A percentile compares a stretch with the other conserved stretches of the same genome.
phyloP scores from a whole-genome alignment of 2,113 vertebrate genomes.

The Onychorhynchus coronatus region DNA sequence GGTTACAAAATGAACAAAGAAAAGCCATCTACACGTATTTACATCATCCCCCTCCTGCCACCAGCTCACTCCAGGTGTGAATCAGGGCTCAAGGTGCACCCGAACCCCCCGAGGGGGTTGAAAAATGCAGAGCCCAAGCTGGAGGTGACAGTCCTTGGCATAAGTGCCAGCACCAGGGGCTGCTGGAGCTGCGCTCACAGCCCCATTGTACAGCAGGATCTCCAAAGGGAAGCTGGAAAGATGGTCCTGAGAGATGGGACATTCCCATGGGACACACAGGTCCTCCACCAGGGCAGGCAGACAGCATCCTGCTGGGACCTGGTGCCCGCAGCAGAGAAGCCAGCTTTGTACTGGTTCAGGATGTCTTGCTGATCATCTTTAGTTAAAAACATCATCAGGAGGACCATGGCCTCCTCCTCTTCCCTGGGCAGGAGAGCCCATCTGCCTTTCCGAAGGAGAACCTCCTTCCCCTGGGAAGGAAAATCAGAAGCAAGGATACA shows the following conservation, averaged over 20 bases:
- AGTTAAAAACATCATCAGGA: neutral
- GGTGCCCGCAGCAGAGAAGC: neutral
- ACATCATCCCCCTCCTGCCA: neutral
- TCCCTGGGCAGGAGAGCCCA: neutral
- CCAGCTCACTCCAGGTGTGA: rapidly evolving
- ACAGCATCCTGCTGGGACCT: rapidly evolving
- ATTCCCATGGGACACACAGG: neutral
- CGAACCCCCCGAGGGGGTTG: rapidly evolving
- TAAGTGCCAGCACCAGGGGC: slow-evolving; percentile 3
- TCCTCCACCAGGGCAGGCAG: neutral
- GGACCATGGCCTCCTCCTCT: neutral
- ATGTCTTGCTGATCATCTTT: neutral
- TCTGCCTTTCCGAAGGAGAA: neutral
- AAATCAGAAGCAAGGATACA: slow-evolving; percentile 56
- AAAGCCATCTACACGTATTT: slow-evolving; percentile 36
- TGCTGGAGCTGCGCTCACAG: neutral
- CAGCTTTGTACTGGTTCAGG: neutral
- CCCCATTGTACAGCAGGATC: neutral
- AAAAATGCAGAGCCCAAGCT: neutral
- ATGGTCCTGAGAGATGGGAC: neutral
- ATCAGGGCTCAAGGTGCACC: rapidly evolving
- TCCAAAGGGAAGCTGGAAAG: neutral
- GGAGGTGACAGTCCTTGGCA: neutral
- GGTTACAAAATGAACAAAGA: slow-evolving; percentile 13
- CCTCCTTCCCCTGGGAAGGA: neutral